Percentiles rank a stretch among this genome's conserved stretches.
Evolutionary conservation across 2,113 vertebrate species (phyloP).

Genomic region (Trochalopteron elliotii): DNA sequence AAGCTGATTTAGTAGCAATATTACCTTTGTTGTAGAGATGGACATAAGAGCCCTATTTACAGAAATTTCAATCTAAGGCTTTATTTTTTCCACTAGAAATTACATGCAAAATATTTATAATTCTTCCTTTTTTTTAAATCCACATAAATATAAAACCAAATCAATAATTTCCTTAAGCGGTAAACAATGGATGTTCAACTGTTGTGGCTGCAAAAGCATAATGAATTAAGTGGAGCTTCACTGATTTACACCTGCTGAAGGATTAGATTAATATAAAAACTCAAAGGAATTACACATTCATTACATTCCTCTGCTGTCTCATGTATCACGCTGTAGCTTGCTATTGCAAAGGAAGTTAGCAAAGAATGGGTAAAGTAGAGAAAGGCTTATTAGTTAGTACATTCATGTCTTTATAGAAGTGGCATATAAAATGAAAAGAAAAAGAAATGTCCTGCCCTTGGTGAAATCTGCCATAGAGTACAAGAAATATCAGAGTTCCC

Average conservation of each 20-base stretch:
- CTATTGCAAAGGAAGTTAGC: neutral
- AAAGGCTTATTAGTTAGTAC: constrained; percentile 7
- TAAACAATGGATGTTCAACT: neutral
- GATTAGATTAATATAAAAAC: neutral
- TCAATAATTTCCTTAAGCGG: neutral
- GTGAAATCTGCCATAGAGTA: constrained; percentile 13
- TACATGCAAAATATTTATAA: neutral
- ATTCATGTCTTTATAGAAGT: neutral
- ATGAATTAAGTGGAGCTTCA: neutral
- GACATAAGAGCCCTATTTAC: neutral
- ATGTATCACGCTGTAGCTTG: neutral
- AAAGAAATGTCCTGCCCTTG: neutral
- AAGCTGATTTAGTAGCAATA: neutral
- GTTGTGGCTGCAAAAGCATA: neutral
- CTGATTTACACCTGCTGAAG: neutral
- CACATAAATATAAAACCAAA: neutral
- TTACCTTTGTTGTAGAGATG: neutral
- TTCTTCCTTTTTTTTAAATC: rapidly evolving
- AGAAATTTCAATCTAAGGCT: neutral
- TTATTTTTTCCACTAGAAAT: neutral
- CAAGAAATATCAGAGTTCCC: constrained; percentile 58
- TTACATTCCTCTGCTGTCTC: neutral
- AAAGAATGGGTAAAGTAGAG: neutral
- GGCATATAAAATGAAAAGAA: neutral
- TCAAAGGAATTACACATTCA: neutral